A percentile compares a stretch with the other conserved stretches of the same genome.
Evolutionary conservation across 2,888 invertebrate genomes (phyloP).

Genomic region (Caenorhabditis virilis): DNA sequence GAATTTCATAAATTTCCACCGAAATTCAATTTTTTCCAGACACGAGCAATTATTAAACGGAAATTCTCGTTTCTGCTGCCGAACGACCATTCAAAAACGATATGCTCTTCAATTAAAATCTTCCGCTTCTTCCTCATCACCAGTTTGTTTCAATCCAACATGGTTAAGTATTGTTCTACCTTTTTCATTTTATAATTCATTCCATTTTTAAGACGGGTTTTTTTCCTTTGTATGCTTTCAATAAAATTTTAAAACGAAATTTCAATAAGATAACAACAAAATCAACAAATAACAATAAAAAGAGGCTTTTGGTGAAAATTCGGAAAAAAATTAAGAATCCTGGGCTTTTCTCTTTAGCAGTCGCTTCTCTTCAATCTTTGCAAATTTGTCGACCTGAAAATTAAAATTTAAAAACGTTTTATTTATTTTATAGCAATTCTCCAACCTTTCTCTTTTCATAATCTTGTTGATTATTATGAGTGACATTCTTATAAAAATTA

Average conservation of each 20-base stretch:
- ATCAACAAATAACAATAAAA: constrained; percentile 9
- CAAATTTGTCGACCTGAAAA: constrained; percentile 38
- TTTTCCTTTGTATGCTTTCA: constrained; percentile 1
- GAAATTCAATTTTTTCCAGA: no score
- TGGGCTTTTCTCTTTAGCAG: constrained; percentile 12
- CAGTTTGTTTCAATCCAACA: neutral
- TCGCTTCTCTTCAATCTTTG: constrained; percentile 32
- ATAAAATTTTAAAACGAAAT: neutral
- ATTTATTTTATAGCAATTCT: neutral
- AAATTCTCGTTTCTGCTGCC: constrained; percentile 49
- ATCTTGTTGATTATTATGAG: constrained; percentile 42
- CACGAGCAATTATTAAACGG: constrained; percentile 49
- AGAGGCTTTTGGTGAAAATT: neutral
- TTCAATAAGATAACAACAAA: constrained; percentile 6
- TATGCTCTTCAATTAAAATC: constrained; percentile 26
- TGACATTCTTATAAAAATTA: constrained; percentile 44
- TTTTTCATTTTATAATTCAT: constrained; percentile 1
- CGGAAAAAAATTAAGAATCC: constrained; percentile 6
- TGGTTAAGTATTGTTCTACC: neutral
- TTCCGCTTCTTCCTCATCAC: neutral
- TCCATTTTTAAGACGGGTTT: neutral
- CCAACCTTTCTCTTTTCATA: constrained; percentile 46
- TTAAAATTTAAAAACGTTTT: constrained; percentile 1
- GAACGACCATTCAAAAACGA: constrained; percentile 22
- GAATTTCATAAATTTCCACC: no score